A percentile compares a stretch with the other conserved stretches of the same genome.
Evolutionary conservation across 2,888 invertebrate genomes (phyloP).

Genomic region (Eupithecia inturbata): DNA sequence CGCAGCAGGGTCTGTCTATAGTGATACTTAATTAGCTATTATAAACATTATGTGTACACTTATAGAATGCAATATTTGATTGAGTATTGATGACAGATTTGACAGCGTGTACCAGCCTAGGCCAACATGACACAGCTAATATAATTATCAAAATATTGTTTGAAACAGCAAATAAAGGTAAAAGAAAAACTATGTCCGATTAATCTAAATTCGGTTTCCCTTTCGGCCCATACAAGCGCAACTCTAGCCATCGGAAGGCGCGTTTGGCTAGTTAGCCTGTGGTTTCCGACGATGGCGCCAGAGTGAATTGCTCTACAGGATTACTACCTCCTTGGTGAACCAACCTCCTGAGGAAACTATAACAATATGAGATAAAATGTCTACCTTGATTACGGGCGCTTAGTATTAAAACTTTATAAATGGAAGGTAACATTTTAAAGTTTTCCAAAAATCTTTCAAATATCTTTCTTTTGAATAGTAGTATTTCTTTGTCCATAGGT

Average conservation of each 20-base stretch:
- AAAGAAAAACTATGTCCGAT: not conserved
- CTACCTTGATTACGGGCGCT: not conserved
- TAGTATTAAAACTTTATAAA: not conserved
- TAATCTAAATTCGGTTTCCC: not conserved
- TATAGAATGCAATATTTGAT: too few relatives aligned
- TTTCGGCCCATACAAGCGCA: not conserved
- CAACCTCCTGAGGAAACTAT: not conserved
- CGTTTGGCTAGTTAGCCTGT: constrained; percentile 28
- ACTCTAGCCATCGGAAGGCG: constrained; percentile 26
- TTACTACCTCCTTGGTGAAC: not conserved
- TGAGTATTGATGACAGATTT: not conserved
- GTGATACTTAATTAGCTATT: too few relatives aligned
- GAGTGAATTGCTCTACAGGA: constrained; percentile 8
- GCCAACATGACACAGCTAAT: not conserved
- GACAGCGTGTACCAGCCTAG: too few relatives aligned
- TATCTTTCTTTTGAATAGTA: too few relatives aligned
- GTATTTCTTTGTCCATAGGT: too few relatives aligned
- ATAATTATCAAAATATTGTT: not conserved
- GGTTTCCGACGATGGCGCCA: constrained; percentile 1
- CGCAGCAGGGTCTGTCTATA: too few relatives aligned
- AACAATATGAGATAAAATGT: not conserved
- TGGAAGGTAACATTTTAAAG: too few relatives aligned
- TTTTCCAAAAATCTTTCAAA: too few relatives aligned
- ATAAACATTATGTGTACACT: too few relatives aligned
- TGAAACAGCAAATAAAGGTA: not conserved